Percentiles rank a stretch among this genome's conserved stretches.
Conservation (phyloP, 1,140 invertebrate genomes). For the Leptopilina clavipes region DNA sequence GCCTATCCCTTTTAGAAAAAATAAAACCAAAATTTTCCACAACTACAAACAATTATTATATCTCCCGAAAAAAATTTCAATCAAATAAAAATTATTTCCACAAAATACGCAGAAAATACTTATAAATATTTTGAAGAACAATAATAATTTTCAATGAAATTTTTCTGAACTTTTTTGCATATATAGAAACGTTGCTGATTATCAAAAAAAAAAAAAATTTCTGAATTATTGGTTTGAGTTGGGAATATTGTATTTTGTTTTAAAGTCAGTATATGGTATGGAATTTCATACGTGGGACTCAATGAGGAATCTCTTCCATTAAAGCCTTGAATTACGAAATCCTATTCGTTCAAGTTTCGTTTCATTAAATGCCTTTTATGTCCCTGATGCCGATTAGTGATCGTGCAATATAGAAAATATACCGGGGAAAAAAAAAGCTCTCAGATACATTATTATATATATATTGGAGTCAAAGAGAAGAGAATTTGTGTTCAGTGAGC, state of each 20-base stretch:
- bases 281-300: slow-evolving; percentile 45
- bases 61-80: too few relatives aligned
- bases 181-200: too few relatives aligned
- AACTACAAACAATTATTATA: too few relatives aligned
- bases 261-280: slow-evolving; percentile 18
- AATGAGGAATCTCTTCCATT: not conserved
- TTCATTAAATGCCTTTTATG: slow-evolving; percentile 30
- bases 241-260: not conserved
- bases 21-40: not conserved
- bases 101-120: not conserved
- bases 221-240: too few relatives aligned
- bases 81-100: too few relatives aligned
- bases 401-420: not conserved
- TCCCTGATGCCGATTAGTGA: not conserved
- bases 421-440: not conserved
- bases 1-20: not conserved
- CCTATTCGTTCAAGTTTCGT: slow-evolving; percentile 11
- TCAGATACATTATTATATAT: too few relatives aligned
- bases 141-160: too few relatives aligned
- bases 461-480: not conserved
- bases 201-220: too few relatives aligned
- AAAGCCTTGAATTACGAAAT: slow-evolving; percentile 29
- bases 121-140: too few relatives aligned
- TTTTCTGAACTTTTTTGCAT: too few relatives aligned
- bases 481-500: slow-evolving; percentile 4